Evolutionary conservation across 2,888 invertebrate genomes (phyloP).

Genomic region (Diplolepis rosae): DNA sequence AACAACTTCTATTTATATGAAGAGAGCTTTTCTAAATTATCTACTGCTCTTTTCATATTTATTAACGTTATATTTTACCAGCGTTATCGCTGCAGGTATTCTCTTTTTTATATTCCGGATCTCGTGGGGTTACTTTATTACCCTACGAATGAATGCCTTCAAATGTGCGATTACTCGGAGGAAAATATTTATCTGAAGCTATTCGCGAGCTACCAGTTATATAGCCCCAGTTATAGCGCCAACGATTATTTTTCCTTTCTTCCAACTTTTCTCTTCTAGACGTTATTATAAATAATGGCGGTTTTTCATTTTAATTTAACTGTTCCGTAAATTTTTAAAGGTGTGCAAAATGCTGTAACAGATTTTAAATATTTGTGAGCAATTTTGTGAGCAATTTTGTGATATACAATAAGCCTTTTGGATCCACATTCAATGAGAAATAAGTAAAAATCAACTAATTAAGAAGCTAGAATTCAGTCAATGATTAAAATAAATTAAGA

Average conservation of each 20-base stretch:
- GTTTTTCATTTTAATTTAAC: too few relatives aligned
- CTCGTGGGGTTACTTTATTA: background rate
- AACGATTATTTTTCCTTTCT: background rate
- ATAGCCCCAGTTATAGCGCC: background rate
- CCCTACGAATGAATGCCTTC: background rate
- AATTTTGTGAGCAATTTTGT: too few relatives aligned
- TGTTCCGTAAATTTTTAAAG: too few relatives aligned
- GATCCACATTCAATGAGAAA: too few relatives aligned
- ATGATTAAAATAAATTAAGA: too few relatives aligned
- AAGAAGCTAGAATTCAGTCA: too few relatives aligned
- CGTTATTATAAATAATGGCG: too few relatives aligned
- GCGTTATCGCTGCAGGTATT: background rate
- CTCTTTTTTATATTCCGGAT: background rate
- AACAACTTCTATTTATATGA: constrained; percentile 24
- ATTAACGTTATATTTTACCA: background rate
- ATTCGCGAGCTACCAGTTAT: background rate
- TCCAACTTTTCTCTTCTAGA: too few relatives aligned
- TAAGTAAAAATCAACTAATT: too few relatives aligned
- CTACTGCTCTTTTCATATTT: background rate
- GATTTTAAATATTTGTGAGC: too few relatives aligned
- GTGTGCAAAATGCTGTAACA: too few relatives aligned
- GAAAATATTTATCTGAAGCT: background rate
- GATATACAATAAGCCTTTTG: too few relatives aligned
- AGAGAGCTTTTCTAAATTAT: constrained; percentile 9
- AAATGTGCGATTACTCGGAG: background rate